Evolutionary conservation across 2,888 invertebrate genomes (phyloP), one percentile per base, ranked within the genome.

Genomic region (Hydraecia micacea): DNA sequence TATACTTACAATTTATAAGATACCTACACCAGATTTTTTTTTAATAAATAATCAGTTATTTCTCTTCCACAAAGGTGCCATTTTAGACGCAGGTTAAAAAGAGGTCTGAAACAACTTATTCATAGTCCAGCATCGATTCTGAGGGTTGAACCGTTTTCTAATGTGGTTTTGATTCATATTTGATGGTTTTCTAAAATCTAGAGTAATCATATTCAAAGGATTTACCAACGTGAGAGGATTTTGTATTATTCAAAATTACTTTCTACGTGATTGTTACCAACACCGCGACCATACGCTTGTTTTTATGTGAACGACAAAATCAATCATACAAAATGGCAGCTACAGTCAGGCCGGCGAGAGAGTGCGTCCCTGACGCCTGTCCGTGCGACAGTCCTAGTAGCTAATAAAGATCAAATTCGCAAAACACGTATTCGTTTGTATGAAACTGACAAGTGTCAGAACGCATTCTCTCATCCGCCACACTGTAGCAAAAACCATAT

Each of bases 121-220:
- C 32, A 15, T 46, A 36, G 46, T 36, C 11, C 28, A 36, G 7
- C 11, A 39, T 39, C 46, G 2, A n/a, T 60, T 60, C 25, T 32
- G 32, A 42, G 15, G 32, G 28, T 32, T 52, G 13, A 36, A 67
- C 8, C 18, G 13, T 39, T 82, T 36, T 60, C 39, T 75, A 75
- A 82, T 25, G 75, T 52, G n/a, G 7, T 73, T 81, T 73, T 73
- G 28, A 81, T 79, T n/a, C 36, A 25, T 80, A 63, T 72, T 80
- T 63, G 65, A 81, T 65, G 46, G 28, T 8, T 81, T 58, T 39
- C 18, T n/a, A 46, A 49, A 81, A 81, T 81, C 18, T 73, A 32
- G 25, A 36, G 25, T 65, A 32, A 39, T 46, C 15, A 9, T 25
- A 72, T 80, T 58, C 46, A 55, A 58, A 46, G 11, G 46, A 32